phyloP scores from a whole-genome alignment of 2,888 invertebrate genomes.

The Melinaea marsaeus region DNA sequence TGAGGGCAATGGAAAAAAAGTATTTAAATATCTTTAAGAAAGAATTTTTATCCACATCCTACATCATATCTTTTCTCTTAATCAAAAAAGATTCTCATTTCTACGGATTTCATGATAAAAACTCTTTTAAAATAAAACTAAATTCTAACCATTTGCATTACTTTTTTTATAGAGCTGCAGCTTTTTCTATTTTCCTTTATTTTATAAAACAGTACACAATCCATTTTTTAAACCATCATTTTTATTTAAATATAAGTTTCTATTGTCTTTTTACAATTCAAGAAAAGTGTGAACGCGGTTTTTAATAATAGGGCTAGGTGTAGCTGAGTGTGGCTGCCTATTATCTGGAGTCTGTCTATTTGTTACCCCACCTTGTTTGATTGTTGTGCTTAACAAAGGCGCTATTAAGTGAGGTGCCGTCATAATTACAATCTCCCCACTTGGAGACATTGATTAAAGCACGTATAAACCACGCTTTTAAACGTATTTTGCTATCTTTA shows the following conservation, averaged over 20 bases:
- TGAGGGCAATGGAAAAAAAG: too few species aligned
- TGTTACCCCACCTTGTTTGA: conserved; percentile 1
- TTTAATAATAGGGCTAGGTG: conserved; percentile 5
- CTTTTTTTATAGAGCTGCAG: background rate
- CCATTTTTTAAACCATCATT: background rate
- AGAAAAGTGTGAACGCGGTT: conserved; percentile 5
- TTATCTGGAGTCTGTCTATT: conserved; percentile 6
- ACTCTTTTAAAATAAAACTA: background rate
- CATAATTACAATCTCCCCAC: conserved; percentile 25
- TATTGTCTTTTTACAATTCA: background rate
- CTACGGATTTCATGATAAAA: background rate
- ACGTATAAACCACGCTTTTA: conserved; percentile 26
- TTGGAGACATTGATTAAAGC: conserved; percentile 27
- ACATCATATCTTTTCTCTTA: background rate
- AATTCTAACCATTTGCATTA: background rate
- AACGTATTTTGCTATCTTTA: conserved; percentile 14
- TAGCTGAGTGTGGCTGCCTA: conserved; percentile 2
- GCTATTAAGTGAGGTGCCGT: conserved; percentile 25
- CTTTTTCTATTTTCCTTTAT: background rate
- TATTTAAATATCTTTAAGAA: too few species aligned
- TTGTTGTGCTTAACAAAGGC: conserved; percentile 17
- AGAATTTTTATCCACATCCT: background rate
- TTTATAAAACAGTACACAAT: background rate
- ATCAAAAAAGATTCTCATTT: background rate
- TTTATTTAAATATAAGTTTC: conserved; percentile 4